These are phyloP conservation scores for Macropus fuliginosus DNA, from an alignment of 2,797 vertebrate species.

Conservation along the genomic window DNA sequence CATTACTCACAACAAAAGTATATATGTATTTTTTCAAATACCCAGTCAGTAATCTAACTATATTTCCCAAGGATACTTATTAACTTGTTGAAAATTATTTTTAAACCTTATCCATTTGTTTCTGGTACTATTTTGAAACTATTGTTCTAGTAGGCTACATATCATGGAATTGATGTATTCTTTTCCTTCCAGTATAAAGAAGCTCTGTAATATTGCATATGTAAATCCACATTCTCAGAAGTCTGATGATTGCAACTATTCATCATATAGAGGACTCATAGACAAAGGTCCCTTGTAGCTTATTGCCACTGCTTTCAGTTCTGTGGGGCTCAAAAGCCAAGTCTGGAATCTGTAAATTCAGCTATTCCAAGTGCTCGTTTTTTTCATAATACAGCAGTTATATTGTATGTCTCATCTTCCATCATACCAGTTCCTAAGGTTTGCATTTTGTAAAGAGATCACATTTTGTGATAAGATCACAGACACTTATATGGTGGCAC, in stretches of 20 bases:
- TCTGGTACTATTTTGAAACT: slow-evolving; percentile 11
- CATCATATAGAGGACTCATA: neutral
- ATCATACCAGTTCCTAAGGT: slow-evolving; percentile 1
- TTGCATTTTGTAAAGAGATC: slow-evolving; percentile 1
- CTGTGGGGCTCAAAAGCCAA: neutral
- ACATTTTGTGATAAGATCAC: neutral
- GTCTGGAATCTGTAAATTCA: slow-evolving; percentile 8
- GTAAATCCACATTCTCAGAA: slow-evolving; percentile 38
- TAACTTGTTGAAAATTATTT: slow-evolving; percentile 2
- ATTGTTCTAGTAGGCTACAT: neutral
- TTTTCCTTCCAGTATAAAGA: neutral
- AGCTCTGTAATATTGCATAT: neutral
- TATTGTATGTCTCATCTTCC: neutral
- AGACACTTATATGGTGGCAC: neutral
- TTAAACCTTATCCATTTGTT: neutral
- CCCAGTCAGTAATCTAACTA: neutral
- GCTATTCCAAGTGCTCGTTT: neutral
- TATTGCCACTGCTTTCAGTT: neutral
- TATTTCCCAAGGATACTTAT: slow-evolving; percentile 24
- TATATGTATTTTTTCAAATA: slow-evolving; percentile 36
- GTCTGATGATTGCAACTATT: neutral
- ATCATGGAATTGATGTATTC: slow-evolving; percentile 15
- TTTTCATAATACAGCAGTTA: neutral
- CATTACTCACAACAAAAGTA: slow-evolving; percentile 20
- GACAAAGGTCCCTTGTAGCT: neutral